Base-by-base conservation (phyloP, 2,797 vertebrate genomes). In the Gallirallus australis region DNA sequence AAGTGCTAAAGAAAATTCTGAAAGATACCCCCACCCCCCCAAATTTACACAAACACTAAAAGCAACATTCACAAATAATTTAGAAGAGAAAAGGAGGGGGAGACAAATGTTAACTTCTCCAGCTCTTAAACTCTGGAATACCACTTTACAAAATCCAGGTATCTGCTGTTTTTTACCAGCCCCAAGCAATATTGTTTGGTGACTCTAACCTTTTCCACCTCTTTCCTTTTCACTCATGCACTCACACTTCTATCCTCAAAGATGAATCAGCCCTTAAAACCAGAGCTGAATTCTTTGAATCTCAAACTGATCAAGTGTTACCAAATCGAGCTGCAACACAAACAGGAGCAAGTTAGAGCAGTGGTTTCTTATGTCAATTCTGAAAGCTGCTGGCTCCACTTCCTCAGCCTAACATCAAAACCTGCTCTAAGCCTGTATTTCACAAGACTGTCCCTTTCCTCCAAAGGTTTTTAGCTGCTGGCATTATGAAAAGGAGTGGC, bases 51-150 rank as follows among this genome's bases (percentile, higher is more conserved):
- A 42, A 65, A 39, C 15, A 40, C 35, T 33, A 60, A 66, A 40
- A 87, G 14, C 28, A 73, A 80, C 31, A 75, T n/a, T 81, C 37
- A 71, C 39, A 76, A 76, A 48, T 53, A 31, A 76, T 37, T 56
- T 66, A 59, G 53, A 66, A 66, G 12, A 28, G 21, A 21, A 61
- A 65, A 66, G n/a, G n/a, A 60, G 5, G 2, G 16, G 8, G 13
- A 63, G 17, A 70, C 4, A 13, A 1, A 28, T 0, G 0, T 59
- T 63, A 73, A 59, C 11, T 75, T 60, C 60, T 70, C 35, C 33
- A 75, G 33, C 53, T 40, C 66, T n/a, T 23, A 16, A 69, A 76
- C 24, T 60, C 28, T 25, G 31, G n/a, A 81, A 84, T 15, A 15
- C 5, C 66, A 24, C 37, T 75, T 81, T 54, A 30, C 37, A 69